A percentile compares a stretch with the other conserved stretches of the same genome.
Conservation (phyloP, 2,797 vertebrate genomes). For the Sphaeramia orbicularis region DNA sequence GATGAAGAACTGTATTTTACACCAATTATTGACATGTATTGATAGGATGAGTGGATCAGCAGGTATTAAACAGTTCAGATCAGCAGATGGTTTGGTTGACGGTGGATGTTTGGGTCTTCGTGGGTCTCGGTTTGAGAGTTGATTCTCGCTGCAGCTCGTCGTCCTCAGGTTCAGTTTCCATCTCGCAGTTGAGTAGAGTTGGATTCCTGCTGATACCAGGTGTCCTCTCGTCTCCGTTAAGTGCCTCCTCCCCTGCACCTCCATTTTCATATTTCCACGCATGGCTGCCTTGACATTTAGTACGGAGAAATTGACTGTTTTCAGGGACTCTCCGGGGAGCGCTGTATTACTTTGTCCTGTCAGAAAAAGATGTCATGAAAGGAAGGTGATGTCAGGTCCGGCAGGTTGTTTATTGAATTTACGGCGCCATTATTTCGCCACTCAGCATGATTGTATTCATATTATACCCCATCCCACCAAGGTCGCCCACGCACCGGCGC, state of each 20-base stretch:
- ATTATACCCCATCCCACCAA: slow-evolving; percentile 80
- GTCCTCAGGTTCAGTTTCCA: slow-evolving; percentile 16
- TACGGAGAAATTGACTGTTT: slow-evolving; percentile 73
- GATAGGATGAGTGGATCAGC: too few species aligned
- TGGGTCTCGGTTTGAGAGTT: neutral
- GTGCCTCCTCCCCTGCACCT: slow-evolving; percentile 60
- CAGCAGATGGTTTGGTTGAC: too few species aligned
- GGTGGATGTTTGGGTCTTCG: too few species aligned
- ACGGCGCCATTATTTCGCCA: slow-evolving; percentile 33
- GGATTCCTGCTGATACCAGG: slow-evolving; percentile 56
- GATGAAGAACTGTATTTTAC: too few species aligned
- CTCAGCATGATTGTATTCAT: slow-evolving; percentile 86
- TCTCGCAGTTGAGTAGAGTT: slow-evolving; percentile 30
- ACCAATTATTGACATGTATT: too few species aligned
- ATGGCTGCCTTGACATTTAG: slow-evolving; percentile 82
- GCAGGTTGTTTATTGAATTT: slow-evolving; percentile 58
- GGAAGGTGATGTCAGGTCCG: slow-evolving; percentile 78
- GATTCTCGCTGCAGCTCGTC: neutral
- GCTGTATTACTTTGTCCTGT: slow-evolving; percentile 80
- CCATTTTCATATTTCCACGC: slow-evolving; percentile 75
- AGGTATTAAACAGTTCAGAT: too few species aligned
- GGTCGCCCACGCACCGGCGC: slow-evolving; percentile 60
- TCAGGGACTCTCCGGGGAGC: slow-evolving; percentile 75
- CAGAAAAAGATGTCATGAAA: slow-evolving; percentile 79
- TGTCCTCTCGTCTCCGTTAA: slow-evolving; percentile 60